Percentiles rank a stretch among this genome's conserved stretches.
Evolutionary conservation across 2,113 vertebrate genomes (phyloP).

Genomic region (Thomomys bottae): DNA sequence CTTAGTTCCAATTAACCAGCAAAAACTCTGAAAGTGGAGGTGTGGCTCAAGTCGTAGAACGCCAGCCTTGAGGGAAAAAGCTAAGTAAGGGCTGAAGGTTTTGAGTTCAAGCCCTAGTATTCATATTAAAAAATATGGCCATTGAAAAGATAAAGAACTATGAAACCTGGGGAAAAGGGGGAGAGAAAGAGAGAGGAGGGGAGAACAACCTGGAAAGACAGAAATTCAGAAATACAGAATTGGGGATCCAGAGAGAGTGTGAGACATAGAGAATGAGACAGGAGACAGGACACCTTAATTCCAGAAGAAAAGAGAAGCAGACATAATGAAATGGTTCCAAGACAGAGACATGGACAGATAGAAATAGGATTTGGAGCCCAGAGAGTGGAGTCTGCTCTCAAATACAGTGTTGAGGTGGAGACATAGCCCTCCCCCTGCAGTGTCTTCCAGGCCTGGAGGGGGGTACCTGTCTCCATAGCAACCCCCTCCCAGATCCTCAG

Average conservation of each 20-base stretch:
- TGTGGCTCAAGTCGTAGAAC: not conserved
- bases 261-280: not conserved
- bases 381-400: not conserved
- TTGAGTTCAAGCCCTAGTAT: not conserved
- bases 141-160: not conserved
- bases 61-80: not conserved
- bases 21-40: too few species aligned
- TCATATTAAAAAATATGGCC: not conserved
- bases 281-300: not conserved
- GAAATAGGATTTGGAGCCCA: not conserved
- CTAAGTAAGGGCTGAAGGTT: too few species aligned
- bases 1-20: too few species aligned
- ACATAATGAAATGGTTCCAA: not conserved
- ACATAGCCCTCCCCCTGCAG: not conserved
- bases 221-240: not conserved
- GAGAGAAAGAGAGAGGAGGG: not conserved
- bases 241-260: not conserved
- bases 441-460: not conserved
- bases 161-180: not conserved
- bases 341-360: not conserved
- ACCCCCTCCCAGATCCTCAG: constrained; percentile 62
- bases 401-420: constrained; percentile 6
- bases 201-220: not conserved
- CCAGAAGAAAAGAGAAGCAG: not conserved
- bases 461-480: constrained; percentile 60